These are phyloP conservation scores for Eledona agricola DNA, from an alignment of 2,888 invertebrate species.

Conservation along the genomic window DNA sequence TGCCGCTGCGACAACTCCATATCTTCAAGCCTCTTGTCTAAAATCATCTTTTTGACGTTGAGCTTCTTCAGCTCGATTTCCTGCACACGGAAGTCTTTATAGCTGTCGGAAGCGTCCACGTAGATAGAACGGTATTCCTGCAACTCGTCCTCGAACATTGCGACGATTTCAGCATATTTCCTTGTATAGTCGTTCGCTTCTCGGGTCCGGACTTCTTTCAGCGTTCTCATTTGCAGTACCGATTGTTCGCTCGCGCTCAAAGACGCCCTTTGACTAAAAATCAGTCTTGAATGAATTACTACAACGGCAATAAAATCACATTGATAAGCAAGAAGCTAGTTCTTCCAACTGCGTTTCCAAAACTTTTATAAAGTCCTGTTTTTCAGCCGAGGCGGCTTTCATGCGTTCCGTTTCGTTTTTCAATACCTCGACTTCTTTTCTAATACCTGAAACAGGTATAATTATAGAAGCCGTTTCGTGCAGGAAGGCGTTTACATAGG, in stretches of 20 bases:
- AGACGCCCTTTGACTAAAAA: conserved; percentile 11
- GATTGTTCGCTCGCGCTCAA: conserved; percentile 8
- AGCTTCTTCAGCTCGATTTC: conserved; percentile 15
- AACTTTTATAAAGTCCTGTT: conserved; percentile 4
- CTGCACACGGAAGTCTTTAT: conserved; percentile 2
- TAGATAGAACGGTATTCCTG: conserved; percentile 4
- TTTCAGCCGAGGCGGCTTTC: conserved; percentile 1
- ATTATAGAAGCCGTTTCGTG: too few species aligned
- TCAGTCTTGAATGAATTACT: background rate
- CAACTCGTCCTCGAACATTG: conserved; percentile 11
- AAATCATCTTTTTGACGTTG: conserved; percentile 2
- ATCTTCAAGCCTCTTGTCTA: conserved; percentile 4
- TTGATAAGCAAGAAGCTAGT: conserved; percentile 1
- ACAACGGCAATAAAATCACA: background rate
- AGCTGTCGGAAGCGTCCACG: conserved; percentile 1
- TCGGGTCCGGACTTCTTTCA: conserved; percentile 1
- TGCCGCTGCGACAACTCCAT: background rate
- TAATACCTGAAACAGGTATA: conserved; percentile 18
- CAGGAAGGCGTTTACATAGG: too few species aligned
- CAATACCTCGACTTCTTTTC: conserved; percentile 12
- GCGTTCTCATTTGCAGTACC: background rate
- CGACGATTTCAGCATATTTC: conserved; percentile 7
- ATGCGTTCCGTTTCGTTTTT: conserved; percentile 7
- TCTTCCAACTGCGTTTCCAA: conserved; percentile 3
- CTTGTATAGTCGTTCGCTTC: conserved; percentile 2